Conservation (phyloP, 2,888 invertebrate species). For the Globia sparganii region DNA sequence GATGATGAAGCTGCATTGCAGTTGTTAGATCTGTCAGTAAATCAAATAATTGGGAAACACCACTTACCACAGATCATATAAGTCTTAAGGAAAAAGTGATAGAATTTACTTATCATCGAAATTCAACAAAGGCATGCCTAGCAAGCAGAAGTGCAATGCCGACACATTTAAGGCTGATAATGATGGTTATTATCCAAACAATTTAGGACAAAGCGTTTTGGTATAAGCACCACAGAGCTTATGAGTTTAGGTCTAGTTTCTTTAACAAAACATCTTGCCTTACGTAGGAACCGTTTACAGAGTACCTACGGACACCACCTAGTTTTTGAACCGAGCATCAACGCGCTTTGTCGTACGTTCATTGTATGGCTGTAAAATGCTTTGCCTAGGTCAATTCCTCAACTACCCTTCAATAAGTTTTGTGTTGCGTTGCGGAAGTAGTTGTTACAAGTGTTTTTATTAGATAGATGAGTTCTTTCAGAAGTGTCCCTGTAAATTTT, state of each 20-base stretch:
- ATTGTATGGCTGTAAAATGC: not conserved
- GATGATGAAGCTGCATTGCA: slow-evolving; percentile 26
- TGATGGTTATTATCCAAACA: not conserved
- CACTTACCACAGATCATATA: not conserved
- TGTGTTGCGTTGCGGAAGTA: no score
- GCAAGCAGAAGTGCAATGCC: not conserved
- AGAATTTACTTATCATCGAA: not conserved
- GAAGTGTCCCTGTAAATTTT: no score
- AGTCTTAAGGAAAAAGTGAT: not conserved
- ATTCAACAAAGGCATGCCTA: not conserved
- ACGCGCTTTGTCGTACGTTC: no score
- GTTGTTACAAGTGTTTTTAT: no score
- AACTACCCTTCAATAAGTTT: no score
- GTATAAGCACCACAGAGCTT: not conserved
- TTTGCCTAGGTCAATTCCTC: no score
- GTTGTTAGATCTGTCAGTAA: slow-evolving; percentile 9
- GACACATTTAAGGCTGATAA: not conserved
- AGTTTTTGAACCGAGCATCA: not conserved
- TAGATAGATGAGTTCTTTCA: no score
- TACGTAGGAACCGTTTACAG: no score
- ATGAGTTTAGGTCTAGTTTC: not conserved
- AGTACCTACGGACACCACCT: not conserved
- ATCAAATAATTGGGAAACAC: not conserved
- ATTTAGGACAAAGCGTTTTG: not conserved
- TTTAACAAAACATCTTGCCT: not conserved